Base-by-base conservation (phyloP, 2,113 vertebrate genomes). In the Conger conger region DNA sequence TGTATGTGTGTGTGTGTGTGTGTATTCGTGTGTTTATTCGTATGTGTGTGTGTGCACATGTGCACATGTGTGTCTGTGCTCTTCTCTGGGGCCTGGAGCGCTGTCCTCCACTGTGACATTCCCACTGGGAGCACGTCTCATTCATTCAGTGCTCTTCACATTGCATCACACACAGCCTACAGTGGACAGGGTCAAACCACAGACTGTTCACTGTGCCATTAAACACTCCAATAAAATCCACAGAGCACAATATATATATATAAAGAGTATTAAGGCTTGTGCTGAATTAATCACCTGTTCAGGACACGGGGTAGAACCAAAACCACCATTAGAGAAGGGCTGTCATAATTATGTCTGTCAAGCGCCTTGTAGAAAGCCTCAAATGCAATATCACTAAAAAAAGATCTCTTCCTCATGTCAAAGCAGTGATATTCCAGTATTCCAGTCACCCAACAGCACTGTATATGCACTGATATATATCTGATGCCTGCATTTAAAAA, bases 71-170 rank as follows among this genome's bases (percentile, higher is more conserved):
- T 77, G 38, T 81, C 38, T 81, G 37, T 42, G 30, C n/a, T 23
- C 73, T 86, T 81, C 86, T 79, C 80, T 89, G 90, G 87, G 83
- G 86, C 86, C 90, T 79, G 37, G 85, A 92, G 92, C 89, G 50
- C 88, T 33, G 84, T 87, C 33, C 83, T 90, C 80, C 83, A 83
- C 85, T 79, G 90, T 94, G 93, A 94, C 94, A 93, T 94, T 93
- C 93, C 94, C 93, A 76, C 82, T 91, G 93, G 94, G 93, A 90
- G 94, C 92, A 91, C 92, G 92, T 90, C 85, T 91, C 85, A 92
- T 87, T 83, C 86, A 87, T 91, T 91, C 73, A 83, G 87, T 86
- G 89, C 79, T 88, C 87, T 20, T 87, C 82, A 92, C 87, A 33
- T 30, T 73, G 16, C n/a, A 33, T 73, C 68, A 73, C 57, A 60